Conservation (phyloP, 2,888 invertebrate species). For the Aphrophora alni region DNA sequence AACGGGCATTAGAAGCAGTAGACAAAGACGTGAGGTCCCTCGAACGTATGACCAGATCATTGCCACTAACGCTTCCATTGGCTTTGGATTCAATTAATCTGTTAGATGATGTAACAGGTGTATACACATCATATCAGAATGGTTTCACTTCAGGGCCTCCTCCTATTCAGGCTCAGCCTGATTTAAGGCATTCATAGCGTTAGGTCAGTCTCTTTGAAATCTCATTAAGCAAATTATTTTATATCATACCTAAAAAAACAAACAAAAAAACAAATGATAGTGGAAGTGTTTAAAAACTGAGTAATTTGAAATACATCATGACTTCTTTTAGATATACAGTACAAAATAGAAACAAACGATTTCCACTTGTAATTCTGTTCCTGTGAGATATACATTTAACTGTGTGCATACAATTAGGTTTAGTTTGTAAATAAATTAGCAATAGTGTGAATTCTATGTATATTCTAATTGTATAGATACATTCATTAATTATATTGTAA, state of each 20-base stretch:
- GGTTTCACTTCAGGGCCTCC: slow-evolving; percentile 43
- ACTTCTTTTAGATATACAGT: background rate
- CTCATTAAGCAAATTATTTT: background rate
- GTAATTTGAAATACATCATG: background rate
- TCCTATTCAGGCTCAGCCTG: slow-evolving; percentile 36
- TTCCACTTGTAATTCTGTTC: background rate
- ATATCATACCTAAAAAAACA: background rate
- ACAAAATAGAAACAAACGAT: background rate
- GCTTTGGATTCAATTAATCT: slow-evolving; percentile 43
- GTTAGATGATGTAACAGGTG: slow-evolving; percentile 38
- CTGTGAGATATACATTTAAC: background rate
- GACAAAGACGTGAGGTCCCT: slow-evolving; percentile 66
- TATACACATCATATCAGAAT: slow-evolving; percentile 44
- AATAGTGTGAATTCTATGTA: background rate
- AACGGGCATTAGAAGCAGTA: slow-evolving; percentile 81
- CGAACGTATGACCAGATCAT: slow-evolving; percentile 69
- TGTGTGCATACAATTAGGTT: background rate
- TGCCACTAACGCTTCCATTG: slow-evolving; percentile 38
- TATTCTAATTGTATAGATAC: background rate
- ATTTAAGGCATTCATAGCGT: slow-evolving; percentile 39
- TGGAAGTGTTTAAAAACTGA: background rate
- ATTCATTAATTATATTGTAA: background rate
- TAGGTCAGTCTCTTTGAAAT: slow-evolving; percentile 6
- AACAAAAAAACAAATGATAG: background rate
- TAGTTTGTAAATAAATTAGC: background rate